These are phyloP conservation scores for Bothrops alternatus DNA, from an alignment of 2,797 vertebrate genomes.

Conservation along the genomic window DNA sequence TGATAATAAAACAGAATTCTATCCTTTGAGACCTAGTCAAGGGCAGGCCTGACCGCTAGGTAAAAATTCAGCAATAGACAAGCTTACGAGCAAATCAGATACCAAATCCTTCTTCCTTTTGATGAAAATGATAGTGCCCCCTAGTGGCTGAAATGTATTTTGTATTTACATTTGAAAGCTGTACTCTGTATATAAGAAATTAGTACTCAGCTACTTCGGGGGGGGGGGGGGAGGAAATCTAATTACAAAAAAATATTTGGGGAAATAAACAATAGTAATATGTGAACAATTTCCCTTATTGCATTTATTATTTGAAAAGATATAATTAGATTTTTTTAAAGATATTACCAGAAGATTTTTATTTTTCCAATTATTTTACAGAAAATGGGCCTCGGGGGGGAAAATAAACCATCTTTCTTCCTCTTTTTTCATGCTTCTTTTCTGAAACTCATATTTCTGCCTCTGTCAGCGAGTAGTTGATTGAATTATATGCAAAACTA, in stretches of 20 bases:
- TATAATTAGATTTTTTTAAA: not conserved
- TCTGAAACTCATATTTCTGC: not conserved
- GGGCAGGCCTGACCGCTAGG: not conserved
- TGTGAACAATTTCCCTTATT: not conserved
- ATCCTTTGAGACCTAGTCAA: not conserved
- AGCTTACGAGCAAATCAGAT: not conserved
- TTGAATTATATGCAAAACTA: not conserved
- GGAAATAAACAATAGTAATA: not conserved
- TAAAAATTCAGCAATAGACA: not conserved
- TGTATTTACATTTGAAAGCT: not conserved
- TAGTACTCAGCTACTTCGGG: not conserved
- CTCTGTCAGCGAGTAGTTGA: not conserved
- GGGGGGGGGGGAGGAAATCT: fast-evolving
- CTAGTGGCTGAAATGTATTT: not conserved
- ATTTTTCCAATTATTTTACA: not conserved
- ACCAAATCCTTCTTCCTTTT: not conserved
- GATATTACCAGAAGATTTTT: not conserved
- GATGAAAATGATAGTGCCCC: not conserved
- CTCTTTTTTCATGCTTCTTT: not conserved
- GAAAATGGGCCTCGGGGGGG: not conserved
- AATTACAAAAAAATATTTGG: not conserved
- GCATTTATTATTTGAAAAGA: not conserved
- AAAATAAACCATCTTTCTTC: not conserved
- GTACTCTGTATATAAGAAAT: not conserved
- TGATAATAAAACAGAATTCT: not conserved